Evolutionary conservation across 2,113 vertebrate genomes (phyloP).

Genomic region (Amazona vittata): DNA sequence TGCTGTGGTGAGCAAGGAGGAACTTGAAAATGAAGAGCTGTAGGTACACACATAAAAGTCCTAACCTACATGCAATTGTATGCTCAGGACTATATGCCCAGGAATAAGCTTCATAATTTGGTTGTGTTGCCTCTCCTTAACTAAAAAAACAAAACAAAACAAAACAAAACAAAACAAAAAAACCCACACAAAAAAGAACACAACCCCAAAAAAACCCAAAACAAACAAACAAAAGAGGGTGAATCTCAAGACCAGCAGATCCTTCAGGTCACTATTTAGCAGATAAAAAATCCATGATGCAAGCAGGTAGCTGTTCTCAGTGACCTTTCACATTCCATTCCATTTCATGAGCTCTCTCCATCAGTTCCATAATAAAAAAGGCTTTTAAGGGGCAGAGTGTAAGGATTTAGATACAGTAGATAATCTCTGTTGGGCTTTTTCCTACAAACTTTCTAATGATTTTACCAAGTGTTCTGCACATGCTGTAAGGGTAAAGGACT

Average conservation of each 20-base stretch:
- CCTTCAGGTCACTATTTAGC: not conserved
- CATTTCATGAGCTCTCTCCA: not conserved
- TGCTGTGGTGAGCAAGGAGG: not conserved
- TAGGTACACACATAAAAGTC: not conserved
- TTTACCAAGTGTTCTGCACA: not conserved
- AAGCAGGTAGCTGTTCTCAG: not conserved
- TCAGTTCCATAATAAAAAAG: not conserved
- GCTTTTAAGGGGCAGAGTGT: not conserved
- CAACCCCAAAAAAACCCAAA: not conserved
- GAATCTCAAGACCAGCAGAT: not conserved
- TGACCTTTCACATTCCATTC: not conserved
- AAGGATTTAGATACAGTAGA: not conserved
- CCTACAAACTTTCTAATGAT: not conserved
- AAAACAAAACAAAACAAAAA: not conserved
- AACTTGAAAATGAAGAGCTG: not conserved
- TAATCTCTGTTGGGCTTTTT: not conserved
- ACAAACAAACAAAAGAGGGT: not conserved
- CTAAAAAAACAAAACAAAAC: not conserved
- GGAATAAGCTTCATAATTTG: not conserved
- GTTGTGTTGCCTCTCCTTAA: not conserved
- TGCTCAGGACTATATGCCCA: not conserved
- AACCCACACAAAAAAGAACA: no score
- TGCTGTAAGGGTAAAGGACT: not conserved
- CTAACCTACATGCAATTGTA: fast-evolving
- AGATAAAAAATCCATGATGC: not conserved